These are phyloP conservation scores for Eupsilia transversa DNA, from an alignment of 2,888 invertebrate species.

Conservation along the genomic window DNA sequence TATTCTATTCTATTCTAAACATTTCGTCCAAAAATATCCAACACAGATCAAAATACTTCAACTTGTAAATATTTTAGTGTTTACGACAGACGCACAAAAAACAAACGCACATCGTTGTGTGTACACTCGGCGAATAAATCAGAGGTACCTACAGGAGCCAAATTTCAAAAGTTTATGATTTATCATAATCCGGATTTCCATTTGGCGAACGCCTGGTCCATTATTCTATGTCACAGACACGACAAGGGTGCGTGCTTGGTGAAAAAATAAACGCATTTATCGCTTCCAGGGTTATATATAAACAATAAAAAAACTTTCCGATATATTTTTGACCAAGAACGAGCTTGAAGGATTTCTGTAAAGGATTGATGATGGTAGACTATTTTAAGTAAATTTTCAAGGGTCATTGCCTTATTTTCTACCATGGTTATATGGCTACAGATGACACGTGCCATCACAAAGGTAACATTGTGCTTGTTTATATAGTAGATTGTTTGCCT, in stretches of 20 bases:
- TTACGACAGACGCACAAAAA: slow-evolving; percentile 71
- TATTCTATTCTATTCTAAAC: no score
- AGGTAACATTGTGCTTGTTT: not conserved
- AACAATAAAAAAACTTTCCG: slow-evolving; percentile 57
- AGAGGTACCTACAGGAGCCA: slow-evolving; percentile 84
- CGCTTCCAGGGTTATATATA: slow-evolving; percentile 56
- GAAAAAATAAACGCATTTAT: slow-evolving; percentile 78
- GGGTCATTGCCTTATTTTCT: not conserved
- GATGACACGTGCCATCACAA: not conserved
- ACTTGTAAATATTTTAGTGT: slow-evolving; percentile 64
- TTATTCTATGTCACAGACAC: slow-evolving; percentile 89
- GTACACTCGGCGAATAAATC: slow-evolving; percentile 86
- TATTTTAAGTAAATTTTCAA: not conserved
- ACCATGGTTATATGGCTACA: not conserved
- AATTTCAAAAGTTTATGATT: slow-evolving; percentile 90
- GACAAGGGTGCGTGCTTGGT: slow-evolving; percentile 86
- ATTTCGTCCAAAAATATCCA: no score
- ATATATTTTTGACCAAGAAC: slow-evolving; percentile 50
- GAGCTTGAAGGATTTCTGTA: not conserved
- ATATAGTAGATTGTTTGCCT: no score
- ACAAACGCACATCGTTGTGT: slow-evolving; percentile 80
- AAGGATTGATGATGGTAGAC: slow-evolving; percentile 9
- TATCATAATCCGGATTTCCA: slow-evolving; percentile 90
- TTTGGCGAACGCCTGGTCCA: slow-evolving; percentile 88
- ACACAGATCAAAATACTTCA: slow-evolving; percentile 12